Percentiles rank a stretch among this genome's conserved stretches.
These are phyloP conservation scores for Baccha elongata DNA, from an alignment of 2,888 invertebrate species.

Conservation along the genomic window DNA sequence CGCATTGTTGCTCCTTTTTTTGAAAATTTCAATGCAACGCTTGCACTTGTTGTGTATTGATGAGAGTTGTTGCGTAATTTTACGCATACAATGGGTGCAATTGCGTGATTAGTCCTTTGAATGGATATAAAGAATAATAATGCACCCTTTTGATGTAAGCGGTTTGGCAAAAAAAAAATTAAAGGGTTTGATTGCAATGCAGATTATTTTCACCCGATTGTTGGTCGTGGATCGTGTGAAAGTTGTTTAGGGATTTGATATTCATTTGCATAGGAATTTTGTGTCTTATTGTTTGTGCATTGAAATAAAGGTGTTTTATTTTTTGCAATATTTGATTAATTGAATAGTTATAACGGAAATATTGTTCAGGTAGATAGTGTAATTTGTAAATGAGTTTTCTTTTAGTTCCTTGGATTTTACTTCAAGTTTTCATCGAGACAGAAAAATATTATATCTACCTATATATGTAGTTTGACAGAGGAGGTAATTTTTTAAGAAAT, in stretches of 20 bases:
- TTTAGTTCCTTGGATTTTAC: no score
- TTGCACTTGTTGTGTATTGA: conserved; percentile 24
- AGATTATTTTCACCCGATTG: conserved; percentile 31
- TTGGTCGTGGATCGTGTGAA: conserved; percentile 55
- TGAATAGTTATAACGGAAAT: not conserved
- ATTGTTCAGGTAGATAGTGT: not conserved
- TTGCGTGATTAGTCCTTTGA: conserved; percentile 58
- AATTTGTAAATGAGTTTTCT: no score
- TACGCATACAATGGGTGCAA: conserved; percentile 44
- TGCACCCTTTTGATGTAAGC: conserved; percentile 39
- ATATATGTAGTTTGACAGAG: no score
- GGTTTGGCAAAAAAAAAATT: conserved; percentile 10
- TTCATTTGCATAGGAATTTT: conserved; percentile 44
- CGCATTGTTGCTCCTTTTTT: conserved; percentile 58
- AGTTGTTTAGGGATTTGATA: conserved; percentile 41
- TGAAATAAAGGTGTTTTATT: not conserved
- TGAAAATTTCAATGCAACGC: not conserved
- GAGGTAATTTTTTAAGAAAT: no score
- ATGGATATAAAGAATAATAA: conserved; percentile 17
- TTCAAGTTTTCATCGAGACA: no score
- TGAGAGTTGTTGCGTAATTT: conserved; percentile 52
- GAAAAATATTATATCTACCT: no score
- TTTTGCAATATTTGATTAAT: conserved; percentile 31
- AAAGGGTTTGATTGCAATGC: conserved; percentile 26
- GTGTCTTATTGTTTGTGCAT: not conserved